Conservation (phyloP, 2,797 vertebrate genomes). For the Oophaga sylvatica region DNA sequence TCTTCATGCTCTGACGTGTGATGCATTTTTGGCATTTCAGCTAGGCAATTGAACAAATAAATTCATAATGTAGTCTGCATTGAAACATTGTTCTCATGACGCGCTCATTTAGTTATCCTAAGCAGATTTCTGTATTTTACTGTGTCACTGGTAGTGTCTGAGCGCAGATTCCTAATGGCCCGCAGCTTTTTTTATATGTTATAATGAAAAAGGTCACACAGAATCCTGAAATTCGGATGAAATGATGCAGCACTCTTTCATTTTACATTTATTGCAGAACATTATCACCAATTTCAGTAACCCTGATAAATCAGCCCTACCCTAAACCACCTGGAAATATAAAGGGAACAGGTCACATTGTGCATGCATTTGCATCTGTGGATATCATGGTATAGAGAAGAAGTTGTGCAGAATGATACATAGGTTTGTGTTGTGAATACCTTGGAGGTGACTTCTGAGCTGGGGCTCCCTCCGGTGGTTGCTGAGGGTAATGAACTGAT, state of each 20-base stretch:
- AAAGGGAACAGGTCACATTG: no score
- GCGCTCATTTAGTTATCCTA: conserved; percentile 23
- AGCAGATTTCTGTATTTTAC: conserved; percentile 5
- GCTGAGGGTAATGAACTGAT: no score
- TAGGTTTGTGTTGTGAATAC: no score
- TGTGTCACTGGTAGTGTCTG: conserved; percentile 6
- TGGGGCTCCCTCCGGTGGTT: no score
- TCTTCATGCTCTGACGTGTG: conserved; percentile 15
- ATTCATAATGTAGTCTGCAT: conserved; percentile 26
- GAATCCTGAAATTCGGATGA: neutral
- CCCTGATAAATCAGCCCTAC: no score
- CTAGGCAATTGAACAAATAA: conserved; percentile 20
- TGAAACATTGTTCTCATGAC: conserved; percentile 39
- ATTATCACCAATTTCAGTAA: neutral
- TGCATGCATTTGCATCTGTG: no score
- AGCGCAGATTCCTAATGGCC: conserved; percentile 11
- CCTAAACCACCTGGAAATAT: no score
- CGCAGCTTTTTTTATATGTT: conserved; percentile 28
- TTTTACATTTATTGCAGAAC: neutral
- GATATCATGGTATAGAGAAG: no score
- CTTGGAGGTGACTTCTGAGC: no score
- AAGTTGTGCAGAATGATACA: no score
- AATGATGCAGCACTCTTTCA: neutral
- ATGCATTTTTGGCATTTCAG: conserved; percentile 46
- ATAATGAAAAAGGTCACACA: neutral